A percentile compares a stretch with the other conserved stretches of the same genome.
These are phyloP conservation scores for Pterostichus madidus DNA, from an alignment of 2,888 invertebrate genomes.

Conservation along the genomic window DNA sequence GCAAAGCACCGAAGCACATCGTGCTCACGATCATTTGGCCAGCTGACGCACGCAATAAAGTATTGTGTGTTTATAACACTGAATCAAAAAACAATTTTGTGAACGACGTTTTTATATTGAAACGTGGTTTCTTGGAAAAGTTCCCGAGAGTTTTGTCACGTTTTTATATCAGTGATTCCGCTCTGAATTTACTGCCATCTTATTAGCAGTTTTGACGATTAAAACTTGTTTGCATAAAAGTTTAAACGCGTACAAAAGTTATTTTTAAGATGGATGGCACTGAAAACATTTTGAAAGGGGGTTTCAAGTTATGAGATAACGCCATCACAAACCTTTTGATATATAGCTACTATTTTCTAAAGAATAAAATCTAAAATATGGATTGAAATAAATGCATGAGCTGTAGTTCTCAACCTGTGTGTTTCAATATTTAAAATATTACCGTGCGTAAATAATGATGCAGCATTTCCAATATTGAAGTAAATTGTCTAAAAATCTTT, in stretches of 20 bases:
- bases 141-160: conserved; percentile 38
- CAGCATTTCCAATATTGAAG: neutral
- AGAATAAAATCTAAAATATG: conserved; percentile 38
- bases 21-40: conserved; percentile 41
- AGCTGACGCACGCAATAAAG: conserved; percentile 52
- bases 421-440: neutral
- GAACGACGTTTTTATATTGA: conserved; percentile 51
- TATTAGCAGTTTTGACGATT: conserved; percentile 23
- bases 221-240: conserved; percentile 30
- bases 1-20: conserved; percentile 7
- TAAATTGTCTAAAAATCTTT: neutral
- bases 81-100: conserved; percentile 61
- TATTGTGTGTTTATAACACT: conserved; percentile 61
- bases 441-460: neutral
- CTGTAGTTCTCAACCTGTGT: neutral
- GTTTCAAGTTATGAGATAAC: conserved; percentile 21
- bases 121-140: conserved; percentile 43
- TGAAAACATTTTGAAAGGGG: conserved; percentile 31
- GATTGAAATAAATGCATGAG: conserved; percentile 13
- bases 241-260: conserved; percentile 8
- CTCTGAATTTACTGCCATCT: conserved; percentile 23
- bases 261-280: conserved; percentile 6
- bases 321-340: conserved; percentile 28
- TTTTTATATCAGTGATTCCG: conserved; percentile 36
- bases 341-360: conserved; percentile 32